Conservation (phyloP, 2,888 invertebrate species). For the Iselma pallidipennis region DNA sequence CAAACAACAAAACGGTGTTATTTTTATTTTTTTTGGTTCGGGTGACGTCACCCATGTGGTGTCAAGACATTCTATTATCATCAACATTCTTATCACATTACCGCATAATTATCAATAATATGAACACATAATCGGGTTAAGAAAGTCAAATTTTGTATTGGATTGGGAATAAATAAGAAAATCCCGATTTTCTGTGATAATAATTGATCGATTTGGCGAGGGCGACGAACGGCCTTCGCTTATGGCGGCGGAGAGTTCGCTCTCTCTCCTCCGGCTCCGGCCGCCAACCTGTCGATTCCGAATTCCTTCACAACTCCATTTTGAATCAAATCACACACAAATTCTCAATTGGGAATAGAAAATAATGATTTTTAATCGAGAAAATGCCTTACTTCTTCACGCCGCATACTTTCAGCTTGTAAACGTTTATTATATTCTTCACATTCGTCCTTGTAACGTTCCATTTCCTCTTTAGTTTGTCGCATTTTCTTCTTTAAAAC, state of each 20-base stretch:
- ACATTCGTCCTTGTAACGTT: constrained; percentile 96
- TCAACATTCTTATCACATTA: too few species aligned
- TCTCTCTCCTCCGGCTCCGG: too few species aligned
- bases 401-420: constrained; percentile 93
- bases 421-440: constrained; percentile 95
- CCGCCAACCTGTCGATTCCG: background rate
- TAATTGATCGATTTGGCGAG: background rate
- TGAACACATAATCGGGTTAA: too few species aligned
- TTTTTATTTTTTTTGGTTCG: too few species aligned
- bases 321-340: too few species aligned
- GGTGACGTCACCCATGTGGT: too few species aligned
- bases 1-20: too few species aligned
- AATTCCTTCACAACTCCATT: background rate
- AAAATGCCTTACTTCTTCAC: constrained; percentile 89
- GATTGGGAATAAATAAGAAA: too few species aligned
- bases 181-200: too few species aligned
- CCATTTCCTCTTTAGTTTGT: constrained; percentile 98
- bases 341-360: background rate
- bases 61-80: too few species aligned
- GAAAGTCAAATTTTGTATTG: too few species aligned
- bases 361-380: background rate
- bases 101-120: too few species aligned
- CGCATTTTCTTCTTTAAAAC: constrained; percentile 99
- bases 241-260: background rate
- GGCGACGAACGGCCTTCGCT: background rate